Evolutionary conservation across 2,113 vertebrate genomes (phyloP), one percentile per base, ranked within the genome.

Genomic region (Archocentrus centrarchus): DNA sequence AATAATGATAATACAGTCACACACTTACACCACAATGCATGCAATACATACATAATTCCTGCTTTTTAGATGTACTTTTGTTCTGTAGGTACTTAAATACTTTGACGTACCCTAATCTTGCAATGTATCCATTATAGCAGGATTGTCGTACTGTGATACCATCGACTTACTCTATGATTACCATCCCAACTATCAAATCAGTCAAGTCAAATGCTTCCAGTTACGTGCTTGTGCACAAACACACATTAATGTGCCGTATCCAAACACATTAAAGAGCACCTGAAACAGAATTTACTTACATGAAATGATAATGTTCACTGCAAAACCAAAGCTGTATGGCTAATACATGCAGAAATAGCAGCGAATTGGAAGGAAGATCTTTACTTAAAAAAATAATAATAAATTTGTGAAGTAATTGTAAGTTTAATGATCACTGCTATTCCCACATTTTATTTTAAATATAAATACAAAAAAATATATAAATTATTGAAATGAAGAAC

Each of bases 391-490:
- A 59, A 59, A 2, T 0, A 41, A 64, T 41, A 5, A 64, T 15
- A 37, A 14, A 64, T 64, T 64, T 64, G 37, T 41, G 14, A 64
- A 35, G 35, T 35, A 35, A 35, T 35, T 35, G 7, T 24, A 68
- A 44, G 39, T 32, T 70, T 70, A 70, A 70, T 7, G 24, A 0
- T 32, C 50, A 11, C 22, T 70, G 24, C 66, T 2, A 5, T 13
- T 6, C 5, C 66, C 24, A 53, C 24, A 13, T 27, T 11, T 32
- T 32, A 53, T 53, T 20, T 53, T 24, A 53, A 32, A 70, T 44
- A 53, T 32, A 27, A 70, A 53, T 53, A 32, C 20, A 70, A 22
- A 53, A 0, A 1, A 15, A 14, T 3, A 24, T 30, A 0, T 0
- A 3, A 27, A 32, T 53, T 50, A 70, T 8, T 3, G 0, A 24